These are phyloP conservation scores for Machimus atricapillus DNA, from an alignment of 2,888 invertebrate genomes.

Conservation along the genomic window DNA sequence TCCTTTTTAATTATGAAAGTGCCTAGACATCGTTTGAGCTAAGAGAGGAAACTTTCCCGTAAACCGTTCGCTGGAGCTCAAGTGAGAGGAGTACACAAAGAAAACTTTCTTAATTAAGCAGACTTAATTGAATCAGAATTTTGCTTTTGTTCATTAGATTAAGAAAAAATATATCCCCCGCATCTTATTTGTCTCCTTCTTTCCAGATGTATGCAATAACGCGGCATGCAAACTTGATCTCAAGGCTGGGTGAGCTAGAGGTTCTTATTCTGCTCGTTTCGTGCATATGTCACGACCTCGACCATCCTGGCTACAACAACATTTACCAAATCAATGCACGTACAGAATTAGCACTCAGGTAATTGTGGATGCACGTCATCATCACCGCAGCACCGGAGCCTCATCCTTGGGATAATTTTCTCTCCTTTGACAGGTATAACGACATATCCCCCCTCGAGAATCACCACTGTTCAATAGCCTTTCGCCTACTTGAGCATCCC, in stretches of 20 bases:
- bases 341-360: constrained; percentile 79
- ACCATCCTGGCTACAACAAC: constrained; percentile 80
- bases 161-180: neutral
- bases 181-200: neutral
- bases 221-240: constrained; percentile 74
- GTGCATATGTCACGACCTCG: constrained; percentile 82
- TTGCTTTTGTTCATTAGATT: neutral
- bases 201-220: constrained; percentile 81
- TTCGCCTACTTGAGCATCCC: constrained; percentile 78
- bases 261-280: constrained; percentile 79
- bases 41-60: neutral
- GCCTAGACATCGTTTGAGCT: neutral
- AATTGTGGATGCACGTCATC: constrained; percentile 34
- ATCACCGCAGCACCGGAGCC: neutral
- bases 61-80: neutral
- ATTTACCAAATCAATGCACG: constrained; percentile 84
- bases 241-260: constrained; percentile 76
- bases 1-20: neutral
- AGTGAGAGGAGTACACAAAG: neutral
- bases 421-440: constrained; percentile 67
- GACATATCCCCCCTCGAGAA: constrained; percentile 87
- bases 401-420: constrained; percentile 3
- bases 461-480: constrained; percentile 85
- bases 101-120: neutral
- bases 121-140: neutral